A percentile compares a stretch with the other conserved stretches of the same genome.
These are phyloP conservation scores for Volucella zonaria DNA, from an alignment of 2,888 invertebrate genomes.

Conservation along the genomic window DNA sequence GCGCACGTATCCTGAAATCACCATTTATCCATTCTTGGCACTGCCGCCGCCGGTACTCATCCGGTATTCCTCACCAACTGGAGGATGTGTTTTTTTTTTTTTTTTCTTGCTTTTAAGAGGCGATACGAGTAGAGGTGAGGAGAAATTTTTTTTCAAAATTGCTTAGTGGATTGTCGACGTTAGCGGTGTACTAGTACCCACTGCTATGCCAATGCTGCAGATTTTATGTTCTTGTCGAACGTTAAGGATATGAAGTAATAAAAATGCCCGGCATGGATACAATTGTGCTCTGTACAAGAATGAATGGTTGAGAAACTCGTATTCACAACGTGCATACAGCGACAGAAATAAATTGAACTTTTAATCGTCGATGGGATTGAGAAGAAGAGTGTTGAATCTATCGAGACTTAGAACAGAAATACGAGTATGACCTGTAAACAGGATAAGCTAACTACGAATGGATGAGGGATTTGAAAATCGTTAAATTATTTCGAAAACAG, in stretches of 20 bases:
- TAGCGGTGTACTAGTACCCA: constrained; percentile 34
- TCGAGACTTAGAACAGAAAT: constrained; percentile 1
- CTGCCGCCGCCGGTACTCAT: constrained; percentile 63
- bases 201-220: constrained; percentile 46
- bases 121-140: neutral
- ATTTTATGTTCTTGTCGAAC: constrained; percentile 73
- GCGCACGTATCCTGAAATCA: constrained; percentile 74
- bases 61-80: constrained; percentile 37
- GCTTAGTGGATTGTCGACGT: constrained; percentile 58
- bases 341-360: constrained; percentile 73
- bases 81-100: constrained; percentile 18
- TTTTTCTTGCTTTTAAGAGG: neutral
- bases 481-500: constrained; percentile 61
- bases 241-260: constrained; percentile 73
- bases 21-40: constrained; percentile 70
- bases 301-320: constrained; percentile 45
- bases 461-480: constrained; percentile 49
- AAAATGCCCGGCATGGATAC: constrained; percentile 72
- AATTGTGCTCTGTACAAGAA: constrained; percentile 63
- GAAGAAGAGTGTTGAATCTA: constrained; percentile 48
- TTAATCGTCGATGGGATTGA: constrained; percentile 68
- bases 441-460: constrained; percentile 58
- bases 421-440: constrained; percentile 42
- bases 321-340: constrained; percentile 61
- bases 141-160: constrained; percentile 53